Evolutionary conservation across 2,888 invertebrate species (phyloP).

Genomic region (Cylindroiulus punctatus): DNA sequence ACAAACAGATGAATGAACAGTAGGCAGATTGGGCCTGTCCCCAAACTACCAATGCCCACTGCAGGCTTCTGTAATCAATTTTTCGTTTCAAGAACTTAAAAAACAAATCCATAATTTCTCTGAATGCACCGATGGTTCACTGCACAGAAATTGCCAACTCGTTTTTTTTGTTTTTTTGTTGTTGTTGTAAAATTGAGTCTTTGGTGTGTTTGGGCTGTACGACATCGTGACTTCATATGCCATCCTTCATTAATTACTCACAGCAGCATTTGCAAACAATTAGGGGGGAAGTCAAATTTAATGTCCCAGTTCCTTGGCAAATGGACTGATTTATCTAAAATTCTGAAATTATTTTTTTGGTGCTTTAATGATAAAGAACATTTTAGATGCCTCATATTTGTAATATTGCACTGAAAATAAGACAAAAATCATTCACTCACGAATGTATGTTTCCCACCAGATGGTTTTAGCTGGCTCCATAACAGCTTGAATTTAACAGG

Average conservation of each 20-base stretch:
- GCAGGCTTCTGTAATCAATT: neutral
- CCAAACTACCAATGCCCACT: neutral
- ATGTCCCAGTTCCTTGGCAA: neutral
- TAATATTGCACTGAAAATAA: no score
- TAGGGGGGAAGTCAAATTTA: neutral
- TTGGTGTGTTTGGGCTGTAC: neutral
- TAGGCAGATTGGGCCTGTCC: neutral
- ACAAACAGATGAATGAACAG: slow-evolving; percentile 47
- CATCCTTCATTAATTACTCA: neutral
- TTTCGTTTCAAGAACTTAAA: neutral
- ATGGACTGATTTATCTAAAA: no score
- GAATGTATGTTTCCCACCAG: no score
- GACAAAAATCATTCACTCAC: no score
- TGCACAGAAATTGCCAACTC: neutral
- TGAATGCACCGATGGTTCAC: neutral
- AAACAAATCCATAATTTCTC: neutral
- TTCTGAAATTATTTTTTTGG: no score
- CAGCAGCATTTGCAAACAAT: neutral
- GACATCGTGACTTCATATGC: neutral
- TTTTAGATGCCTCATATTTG: no score
- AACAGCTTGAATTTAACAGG: no score
- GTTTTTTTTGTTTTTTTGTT: no score
- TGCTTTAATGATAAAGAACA: no score
- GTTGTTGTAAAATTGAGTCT: neutral
- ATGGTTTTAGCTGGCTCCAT: no score